A percentile compares a stretch with the other conserved stretches of the same genome.
phyloP scores from a whole-genome alignment of 35 echinoderm and acorn worm genomes.

The Diadema setosum region DNA sequence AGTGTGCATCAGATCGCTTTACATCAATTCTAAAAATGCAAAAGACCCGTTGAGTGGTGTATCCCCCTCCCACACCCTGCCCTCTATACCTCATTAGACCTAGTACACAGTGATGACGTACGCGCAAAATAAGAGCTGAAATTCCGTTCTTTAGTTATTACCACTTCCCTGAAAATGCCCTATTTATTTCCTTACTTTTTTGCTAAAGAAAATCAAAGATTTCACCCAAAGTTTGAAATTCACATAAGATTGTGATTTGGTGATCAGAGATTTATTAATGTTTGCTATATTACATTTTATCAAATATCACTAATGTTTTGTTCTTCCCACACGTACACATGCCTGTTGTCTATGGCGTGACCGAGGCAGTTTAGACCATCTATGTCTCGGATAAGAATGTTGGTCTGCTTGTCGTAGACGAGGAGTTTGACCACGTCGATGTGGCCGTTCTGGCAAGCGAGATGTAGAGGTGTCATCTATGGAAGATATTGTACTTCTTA shows the following conservation, averaged over 20 bases:
- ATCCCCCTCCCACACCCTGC: no score
- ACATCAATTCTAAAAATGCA: no score
- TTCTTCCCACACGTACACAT: conserved; percentile 49
- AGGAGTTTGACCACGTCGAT: conserved; percentile 92
- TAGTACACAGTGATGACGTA: no score
- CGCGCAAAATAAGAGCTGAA: no score
- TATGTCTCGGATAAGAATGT: conserved; percentile 63
- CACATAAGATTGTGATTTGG: neutral
- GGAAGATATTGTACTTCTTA: no score
- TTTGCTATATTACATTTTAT: neutral
- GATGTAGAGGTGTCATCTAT: conserved; percentile 95
- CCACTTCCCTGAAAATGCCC: no score
- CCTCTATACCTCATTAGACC: no score
- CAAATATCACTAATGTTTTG: no score
- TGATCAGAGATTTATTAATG: no score
- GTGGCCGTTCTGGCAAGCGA: conserved; percentile 89
- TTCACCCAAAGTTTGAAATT: neutral
- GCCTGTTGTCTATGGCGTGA: conserved; percentile 83
- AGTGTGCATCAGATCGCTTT: no score
- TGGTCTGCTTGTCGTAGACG: conserved; percentile 36
- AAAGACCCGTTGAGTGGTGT: no score
- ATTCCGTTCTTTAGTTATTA: no score
- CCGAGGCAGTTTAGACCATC: conserved; percentile 74
- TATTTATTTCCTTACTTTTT: neutral
- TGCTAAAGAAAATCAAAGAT: neutral